phyloP scores from a whole-genome alignment of 2,113 vertebrate species.

The Corythornis vintsioides region DNA sequence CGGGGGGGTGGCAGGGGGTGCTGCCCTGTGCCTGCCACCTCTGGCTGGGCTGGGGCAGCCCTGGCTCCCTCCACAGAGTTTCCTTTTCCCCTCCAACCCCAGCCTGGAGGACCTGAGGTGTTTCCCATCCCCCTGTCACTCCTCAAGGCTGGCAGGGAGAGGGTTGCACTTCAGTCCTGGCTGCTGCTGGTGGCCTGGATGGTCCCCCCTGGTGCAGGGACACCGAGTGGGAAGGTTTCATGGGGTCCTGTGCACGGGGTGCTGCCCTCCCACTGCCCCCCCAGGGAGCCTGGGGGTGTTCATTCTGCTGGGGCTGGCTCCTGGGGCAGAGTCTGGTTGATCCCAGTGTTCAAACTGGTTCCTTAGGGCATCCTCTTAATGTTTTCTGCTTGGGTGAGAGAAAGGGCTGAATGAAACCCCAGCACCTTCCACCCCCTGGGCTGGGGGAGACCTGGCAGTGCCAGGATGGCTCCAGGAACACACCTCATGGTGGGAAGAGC shows the following conservation, averaged over 20 bases:
- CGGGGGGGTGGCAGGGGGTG: background rate
- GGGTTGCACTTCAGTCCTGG: rapidly evolving
- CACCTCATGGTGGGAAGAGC: rapidly evolving
- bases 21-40: background rate
- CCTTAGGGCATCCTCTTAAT: background rate
- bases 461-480: background rate
- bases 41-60: background rate
- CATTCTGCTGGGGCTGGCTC: rapidly evolving
- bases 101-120: background rate
- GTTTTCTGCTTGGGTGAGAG: background rate
- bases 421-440: background rate
- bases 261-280: rapidly evolving
- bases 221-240: rapidly evolving
- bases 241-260: rapidly evolving
- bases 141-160: background rate
- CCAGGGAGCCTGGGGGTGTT: rapidly evolving
- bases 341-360: background rate
- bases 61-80: background rate
- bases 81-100: rapidly evolving
- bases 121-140: rapidly evolving
- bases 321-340: background rate
- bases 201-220: background rate
- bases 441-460: background rate
- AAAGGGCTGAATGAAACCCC: background rate
- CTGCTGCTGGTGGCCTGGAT: background rate